A percentile compares a stretch with the other conserved stretches of the same genome.
These are phyloP conservation scores for Crypturellus tataupa DNA, from an alignment of 2,797 vertebrate species.

Conservation along the genomic window DNA sequence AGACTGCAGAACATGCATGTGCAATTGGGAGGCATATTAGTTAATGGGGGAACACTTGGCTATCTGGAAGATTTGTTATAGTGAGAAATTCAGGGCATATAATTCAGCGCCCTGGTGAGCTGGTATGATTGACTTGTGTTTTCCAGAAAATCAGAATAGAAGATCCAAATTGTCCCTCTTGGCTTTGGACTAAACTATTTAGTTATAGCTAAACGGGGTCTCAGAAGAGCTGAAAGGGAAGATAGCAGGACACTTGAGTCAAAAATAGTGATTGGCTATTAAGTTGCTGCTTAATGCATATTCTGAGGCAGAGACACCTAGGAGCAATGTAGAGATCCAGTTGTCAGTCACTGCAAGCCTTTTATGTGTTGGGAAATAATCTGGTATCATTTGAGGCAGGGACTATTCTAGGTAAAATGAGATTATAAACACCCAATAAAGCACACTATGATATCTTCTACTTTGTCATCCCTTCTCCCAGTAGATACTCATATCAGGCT, in stretches of 20 bases:
- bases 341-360: neutral
- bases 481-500: neutral
- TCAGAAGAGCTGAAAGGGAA: neutral
- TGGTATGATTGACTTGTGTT: neutral
- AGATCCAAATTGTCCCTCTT: neutral
- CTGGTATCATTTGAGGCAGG: neutral
- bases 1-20: neutral
- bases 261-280: neutral
- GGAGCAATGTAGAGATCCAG: neutral
- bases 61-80: neutral
- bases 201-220: neutral
- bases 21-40: neutral
- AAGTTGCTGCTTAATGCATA: neutral
- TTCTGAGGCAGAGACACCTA: neutral
- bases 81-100: neutral
- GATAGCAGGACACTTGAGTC: neutral
- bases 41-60: neutral
- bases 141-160: neutral
- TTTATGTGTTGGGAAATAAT: neutral
- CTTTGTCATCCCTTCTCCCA: neutral
- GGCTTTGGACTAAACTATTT: neutral
- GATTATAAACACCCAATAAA: neutral
- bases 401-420: neutral
- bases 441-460: neutral
- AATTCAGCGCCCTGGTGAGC: neutral